phyloP scores from a whole-genome alignment of 2,113 vertebrate species.

The Clarias gariepinus region DNA sequence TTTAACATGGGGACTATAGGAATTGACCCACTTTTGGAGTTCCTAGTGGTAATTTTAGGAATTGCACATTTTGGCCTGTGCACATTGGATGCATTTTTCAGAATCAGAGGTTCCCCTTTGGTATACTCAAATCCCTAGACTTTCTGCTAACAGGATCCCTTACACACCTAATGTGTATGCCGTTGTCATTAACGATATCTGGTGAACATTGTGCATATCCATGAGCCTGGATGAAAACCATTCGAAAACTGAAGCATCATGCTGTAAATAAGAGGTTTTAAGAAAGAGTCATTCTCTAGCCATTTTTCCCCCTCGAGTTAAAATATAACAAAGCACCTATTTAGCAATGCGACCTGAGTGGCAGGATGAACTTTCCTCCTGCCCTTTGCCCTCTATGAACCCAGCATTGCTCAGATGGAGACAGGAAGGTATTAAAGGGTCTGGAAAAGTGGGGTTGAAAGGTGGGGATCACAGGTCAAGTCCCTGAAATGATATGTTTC shows the following conservation, averaged over 20 bases:
- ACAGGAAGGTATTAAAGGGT: constrained; percentile 59
- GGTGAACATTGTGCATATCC: neutral
- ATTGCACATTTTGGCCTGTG: too few relatives aligned
- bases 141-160: too few relatives aligned
- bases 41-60: too few relatives aligned
- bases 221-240: neutral
- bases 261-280: constrained; percentile 17
- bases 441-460: constrained; percentile 46
- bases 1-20: too few relatives aligned
- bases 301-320: neutral
- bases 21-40: too few relatives aligned
- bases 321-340: constrained; percentile 54
- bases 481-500: constrained; percentile 46
- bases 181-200: neutral
- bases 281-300: constrained; percentile 2
- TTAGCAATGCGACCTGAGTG: constrained; percentile 48
- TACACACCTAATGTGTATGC: too few relatives aligned
- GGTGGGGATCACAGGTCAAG: constrained; percentile 51
- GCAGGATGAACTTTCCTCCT: constrained; percentile 50
- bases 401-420: constrained; percentile 49
- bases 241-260: neutral
- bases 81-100: too few relatives aligned
- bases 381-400: constrained; percentile 44
- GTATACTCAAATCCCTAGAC: neutral
- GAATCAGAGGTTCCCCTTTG: too few relatives aligned